Evolutionary conservation across 2,888 invertebrate genomes (phyloP).

Genomic region (Eurytoma adleriae): DNA sequence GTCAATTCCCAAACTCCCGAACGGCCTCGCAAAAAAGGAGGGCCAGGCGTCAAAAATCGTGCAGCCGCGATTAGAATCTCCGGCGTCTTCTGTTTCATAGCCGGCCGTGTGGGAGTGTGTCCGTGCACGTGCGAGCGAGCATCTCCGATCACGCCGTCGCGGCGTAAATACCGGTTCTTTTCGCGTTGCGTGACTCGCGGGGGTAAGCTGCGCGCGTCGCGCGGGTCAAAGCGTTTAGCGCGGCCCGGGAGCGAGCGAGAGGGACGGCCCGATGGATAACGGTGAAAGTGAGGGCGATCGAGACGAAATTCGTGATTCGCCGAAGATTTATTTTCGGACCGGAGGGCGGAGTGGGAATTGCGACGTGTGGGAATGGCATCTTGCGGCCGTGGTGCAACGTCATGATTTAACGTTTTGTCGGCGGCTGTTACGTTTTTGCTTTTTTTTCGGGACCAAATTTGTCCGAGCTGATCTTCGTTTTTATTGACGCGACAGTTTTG

Average conservation of each 20-base stretch:
- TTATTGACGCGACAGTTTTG: too few relatives aligned
- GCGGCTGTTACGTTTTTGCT: too few relatives aligned
- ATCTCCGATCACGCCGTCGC: background rate
- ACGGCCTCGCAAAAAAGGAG: background rate
- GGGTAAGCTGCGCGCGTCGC: slow-evolving; percentile 6
- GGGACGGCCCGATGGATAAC: background rate
- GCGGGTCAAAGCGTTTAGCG: slow-evolving; percentile 33
- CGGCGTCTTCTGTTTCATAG: background rate
- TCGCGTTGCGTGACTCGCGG: slow-evolving; percentile 25
- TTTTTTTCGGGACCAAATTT: too few relatives aligned
- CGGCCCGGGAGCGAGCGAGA: background rate
- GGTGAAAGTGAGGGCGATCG: background rate
- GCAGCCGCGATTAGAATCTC: slow-evolving; percentile 17
- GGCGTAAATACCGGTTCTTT: slow-evolving; percentile 22
- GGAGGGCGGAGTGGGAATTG: too few relatives aligned
- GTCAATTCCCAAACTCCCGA: background rate
- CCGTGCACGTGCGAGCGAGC: slow-evolving; percentile 10
- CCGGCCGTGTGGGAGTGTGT: background rate
- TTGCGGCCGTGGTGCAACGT: too few relatives aligned
- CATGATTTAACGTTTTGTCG: too few relatives aligned
- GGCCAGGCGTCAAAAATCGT: background rate
- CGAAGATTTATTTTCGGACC: too few relatives aligned
- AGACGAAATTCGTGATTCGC: background rate
- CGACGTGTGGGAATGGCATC: too few relatives aligned
- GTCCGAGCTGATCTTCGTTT: too few relatives aligned